These are phyloP conservation scores for Macaca nemestrina DNA, from an alignment of 2,113 vertebrate genomes.

Conservation along the genomic window DNA sequence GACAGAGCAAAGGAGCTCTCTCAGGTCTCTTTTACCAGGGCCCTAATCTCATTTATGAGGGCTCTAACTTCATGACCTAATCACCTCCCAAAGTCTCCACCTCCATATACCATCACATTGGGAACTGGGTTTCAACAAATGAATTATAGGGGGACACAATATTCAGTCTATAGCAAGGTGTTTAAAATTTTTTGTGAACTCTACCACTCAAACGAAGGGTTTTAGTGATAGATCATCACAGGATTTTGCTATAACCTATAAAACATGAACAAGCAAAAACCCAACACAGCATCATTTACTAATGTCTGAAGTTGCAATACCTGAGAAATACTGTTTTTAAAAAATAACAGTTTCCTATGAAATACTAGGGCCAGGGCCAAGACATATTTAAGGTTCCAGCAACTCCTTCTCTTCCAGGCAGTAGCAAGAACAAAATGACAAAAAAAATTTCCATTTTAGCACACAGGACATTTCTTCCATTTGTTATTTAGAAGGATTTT, in stretches of 20 bases:
- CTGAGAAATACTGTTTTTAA: background rate
- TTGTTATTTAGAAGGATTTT: conserved; percentile 13
- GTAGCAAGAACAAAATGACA: conserved; percentile 23
- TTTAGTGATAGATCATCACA: background rate
- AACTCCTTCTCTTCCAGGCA: background rate
- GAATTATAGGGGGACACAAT: background rate
- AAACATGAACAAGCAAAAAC: background rate
- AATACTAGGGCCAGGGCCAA: background rate
- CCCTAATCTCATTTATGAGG: background rate
- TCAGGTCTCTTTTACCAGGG: background rate
- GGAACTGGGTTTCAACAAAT: background rate
- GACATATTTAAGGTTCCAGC: conserved; percentile 34
- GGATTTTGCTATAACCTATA: background rate
- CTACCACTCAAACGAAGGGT: background rate
- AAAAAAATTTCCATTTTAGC: background rate
- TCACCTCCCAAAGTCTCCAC: background rate
- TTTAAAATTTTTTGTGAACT: background rate
- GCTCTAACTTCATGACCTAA: background rate
- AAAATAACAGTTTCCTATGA: conserved; percentile 13
- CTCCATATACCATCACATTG: background rate
- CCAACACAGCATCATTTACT: background rate
- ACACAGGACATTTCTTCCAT: background rate
- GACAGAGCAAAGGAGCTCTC: background rate
- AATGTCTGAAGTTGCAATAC: background rate
- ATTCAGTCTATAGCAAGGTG: background rate